Base-by-base conservation (phyloP, 1,140 invertebrate species). In the Hyposmocoma kahamanoa region DNA sequence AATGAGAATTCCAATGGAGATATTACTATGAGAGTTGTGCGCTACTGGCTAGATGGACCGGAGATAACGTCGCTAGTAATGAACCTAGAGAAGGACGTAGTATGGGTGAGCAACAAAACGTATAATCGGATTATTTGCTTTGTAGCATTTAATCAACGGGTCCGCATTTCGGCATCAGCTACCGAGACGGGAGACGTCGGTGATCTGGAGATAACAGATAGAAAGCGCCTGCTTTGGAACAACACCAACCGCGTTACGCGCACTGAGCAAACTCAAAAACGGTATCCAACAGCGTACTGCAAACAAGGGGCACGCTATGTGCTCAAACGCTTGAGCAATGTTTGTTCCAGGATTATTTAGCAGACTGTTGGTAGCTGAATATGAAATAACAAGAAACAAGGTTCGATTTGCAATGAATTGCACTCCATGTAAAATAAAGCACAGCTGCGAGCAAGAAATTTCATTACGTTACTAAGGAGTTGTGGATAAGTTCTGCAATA, bases 221-320 rank as follows among this genome's bases (percentile, higher is more conserved):
- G 75, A 84, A 84, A 84, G 77, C 67, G 70, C 22, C 2, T 13
- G 19, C 1, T 17, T 30, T n/a, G 28, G 53, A 75, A 78, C 58
- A 67, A 57, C 61, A 68, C 62, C 67, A 71, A 77, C 75, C 66
- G 77, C 61, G 75, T 81, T 84, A 81, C 75, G 80, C 75, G 65
- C 58, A 46, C 61, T 67, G 67, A 69, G 42, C 64, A 68, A 69
- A 73, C 62, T 66, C 53, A 52, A 67, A n/a, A 72, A 61, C 60
- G 59, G 55, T 57, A 53, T 52, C 59, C 22, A 47, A 26, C 22
- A 43, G 28, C 30, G 46, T 41, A 59, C 41, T 42, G 51, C 65
- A 65, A 71, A 66, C 63, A 62, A 67, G 70, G 59, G 55, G 51
- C 38, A 22, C 24, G 10, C 28, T 30, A n/a, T n/a, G n/a, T n/a